Conservation (phyloP, 2,888 invertebrate genomes). For the Heliconius aoede region DNA sequence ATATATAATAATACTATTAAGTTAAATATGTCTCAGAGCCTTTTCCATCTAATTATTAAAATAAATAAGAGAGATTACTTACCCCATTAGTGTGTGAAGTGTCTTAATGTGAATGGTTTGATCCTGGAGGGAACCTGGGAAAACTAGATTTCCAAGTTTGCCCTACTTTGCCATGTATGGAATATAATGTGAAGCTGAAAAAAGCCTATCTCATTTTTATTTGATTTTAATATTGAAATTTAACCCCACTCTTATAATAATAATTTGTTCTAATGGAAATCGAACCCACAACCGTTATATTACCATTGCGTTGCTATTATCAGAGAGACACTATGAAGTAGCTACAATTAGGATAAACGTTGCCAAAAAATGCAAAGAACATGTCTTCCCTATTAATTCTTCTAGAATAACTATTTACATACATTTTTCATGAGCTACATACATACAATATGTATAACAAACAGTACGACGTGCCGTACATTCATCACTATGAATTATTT, state of each 20-base stretch:
- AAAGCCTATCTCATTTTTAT: neutral
- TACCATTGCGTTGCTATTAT: neutral
- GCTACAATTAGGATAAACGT: conserved; percentile 37
- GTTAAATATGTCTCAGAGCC: neutral
- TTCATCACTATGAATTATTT: neutral
- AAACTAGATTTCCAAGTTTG: too few relatives aligned
- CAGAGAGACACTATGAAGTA: conserved; percentile 40
- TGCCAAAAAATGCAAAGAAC: conserved; percentile 65
- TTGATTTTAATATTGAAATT: neutral
- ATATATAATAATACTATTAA: neutral
- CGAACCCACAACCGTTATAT: neutral
- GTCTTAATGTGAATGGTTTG: too few relatives aligned
- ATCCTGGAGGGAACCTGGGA: too few relatives aligned
- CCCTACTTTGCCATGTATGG: too few relatives aligned
- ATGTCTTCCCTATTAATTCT: conserved; percentile 74
- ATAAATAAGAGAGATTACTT: neutral
- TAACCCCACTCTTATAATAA: neutral
- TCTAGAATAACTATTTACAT: conserved; percentile 57
- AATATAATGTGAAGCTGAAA: too few relatives aligned
- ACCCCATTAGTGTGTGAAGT: too few relatives aligned
- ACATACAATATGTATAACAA: conserved; percentile 2
- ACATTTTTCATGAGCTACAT: conserved; percentile 48
- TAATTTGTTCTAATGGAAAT: neutral
- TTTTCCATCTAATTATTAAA: neutral
- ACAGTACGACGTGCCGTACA: conserved; percentile 4